Evolutionary conservation across 2,888 invertebrate species (phyloP).

Genomic region (Euphydryas editha): DNA sequence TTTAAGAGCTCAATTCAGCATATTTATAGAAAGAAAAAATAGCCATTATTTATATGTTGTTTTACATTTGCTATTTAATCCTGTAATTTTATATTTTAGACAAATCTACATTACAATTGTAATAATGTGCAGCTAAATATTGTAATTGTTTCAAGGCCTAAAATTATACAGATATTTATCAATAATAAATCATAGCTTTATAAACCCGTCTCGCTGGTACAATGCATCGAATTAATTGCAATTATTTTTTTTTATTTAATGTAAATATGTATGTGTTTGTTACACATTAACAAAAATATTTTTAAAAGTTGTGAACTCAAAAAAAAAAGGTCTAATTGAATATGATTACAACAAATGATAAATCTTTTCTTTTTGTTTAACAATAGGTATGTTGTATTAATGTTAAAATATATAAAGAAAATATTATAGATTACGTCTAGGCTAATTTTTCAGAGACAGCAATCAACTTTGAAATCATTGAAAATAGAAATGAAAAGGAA

Average conservation of each 20-base stretch:
- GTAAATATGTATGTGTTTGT: conserved; percentile 38
- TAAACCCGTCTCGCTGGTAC: conserved; percentile 51
- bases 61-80: not conserved
- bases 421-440: conserved; percentile 2
- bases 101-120: not conserved
- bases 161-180: conserved; percentile 44
- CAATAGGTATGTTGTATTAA: not conserved
- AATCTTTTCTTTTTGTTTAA: not conserved
- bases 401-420: conserved; percentile 1
- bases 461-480: not conserved
- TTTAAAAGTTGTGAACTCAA: not conserved
- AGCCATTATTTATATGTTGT: not conserved
- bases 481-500: conserved; percentile 1
- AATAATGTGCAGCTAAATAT: conserved; percentile 1
- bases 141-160: conserved; percentile 43
- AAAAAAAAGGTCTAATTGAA: not conserved
- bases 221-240: conserved; percentile 63
- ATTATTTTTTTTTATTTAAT: conserved; percentile 51
- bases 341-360: not conserved
- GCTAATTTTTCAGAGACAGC: not conserved
- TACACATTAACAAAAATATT: conserved; percentile 24
- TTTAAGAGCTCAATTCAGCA: not conserved
- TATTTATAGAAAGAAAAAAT: not conserved
- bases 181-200: conserved; percentile 48
- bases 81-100: not conserved